Evolutionary conservation across 2,888 invertebrate genomes (phyloP).

Genomic region (Scaptomyza tumidula): DNA sequence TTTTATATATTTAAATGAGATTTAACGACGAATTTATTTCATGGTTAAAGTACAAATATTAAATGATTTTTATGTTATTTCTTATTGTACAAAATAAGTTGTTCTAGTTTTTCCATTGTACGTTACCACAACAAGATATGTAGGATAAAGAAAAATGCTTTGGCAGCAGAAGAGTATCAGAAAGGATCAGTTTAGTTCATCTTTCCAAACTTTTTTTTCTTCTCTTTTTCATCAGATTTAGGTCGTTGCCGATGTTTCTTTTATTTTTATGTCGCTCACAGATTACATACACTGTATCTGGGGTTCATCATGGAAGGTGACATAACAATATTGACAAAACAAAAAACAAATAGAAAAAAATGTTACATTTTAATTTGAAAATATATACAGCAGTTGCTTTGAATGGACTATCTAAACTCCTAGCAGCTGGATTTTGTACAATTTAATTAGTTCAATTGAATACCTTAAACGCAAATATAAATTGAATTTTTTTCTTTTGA

Average conservation of each 20-base stretch:
- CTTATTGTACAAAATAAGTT: background rate
- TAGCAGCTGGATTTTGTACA: conserved; percentile 8
- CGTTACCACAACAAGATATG: background rate
- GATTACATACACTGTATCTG: conserved; percentile 28
- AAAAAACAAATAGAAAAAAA: background rate
- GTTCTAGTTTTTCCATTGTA: background rate
- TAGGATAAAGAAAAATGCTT: background rate
- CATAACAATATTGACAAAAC: conserved; percentile 14
- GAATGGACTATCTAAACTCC: conserved; percentile 10
- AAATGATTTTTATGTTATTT: background rate
- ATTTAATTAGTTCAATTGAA: conserved; percentile 22
- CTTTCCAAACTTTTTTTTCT: background rate
- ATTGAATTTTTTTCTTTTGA: no score
- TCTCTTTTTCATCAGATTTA: conserved; percentile 39
- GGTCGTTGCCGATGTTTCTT: conserved; percentile 47
- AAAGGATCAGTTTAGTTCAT: background rate
- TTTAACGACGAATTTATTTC: background rate
- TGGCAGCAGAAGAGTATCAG: conserved; percentile 26
- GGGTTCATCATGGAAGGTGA: conserved; percentile 34
- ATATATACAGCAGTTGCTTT: background rate
- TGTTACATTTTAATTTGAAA: conserved; percentile 26
- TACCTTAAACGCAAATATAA: conserved; percentile 9
- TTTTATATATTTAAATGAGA: background rate
- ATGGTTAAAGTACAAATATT: background rate
- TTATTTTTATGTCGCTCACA: conserved; percentile 51